Base-by-base conservation (phyloP, 2,888 invertebrate genomes). In the Melieria picta region DNA sequence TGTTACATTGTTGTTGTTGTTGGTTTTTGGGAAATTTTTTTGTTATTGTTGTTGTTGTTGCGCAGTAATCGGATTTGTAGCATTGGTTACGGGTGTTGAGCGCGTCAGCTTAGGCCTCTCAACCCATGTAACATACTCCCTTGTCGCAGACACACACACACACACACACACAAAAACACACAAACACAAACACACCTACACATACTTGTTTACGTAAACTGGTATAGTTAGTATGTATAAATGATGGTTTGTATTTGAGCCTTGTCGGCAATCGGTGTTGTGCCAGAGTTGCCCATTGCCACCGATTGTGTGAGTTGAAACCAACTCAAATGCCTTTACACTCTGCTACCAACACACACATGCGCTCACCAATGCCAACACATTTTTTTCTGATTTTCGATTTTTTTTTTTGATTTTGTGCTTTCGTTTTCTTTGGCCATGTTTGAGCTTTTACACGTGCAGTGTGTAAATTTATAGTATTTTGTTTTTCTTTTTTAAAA, bases 31-130 rank as follows among this genome's bases (percentile, higher is more conserved):
- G 30, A 30, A 30, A 30, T 3, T 30, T 48, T 50, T 48, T 30
- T 57, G 58, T 46, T 63, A 47, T 13, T 58, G 60, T 66, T 48
- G 57, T 58, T 66, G 58, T 66, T 56, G 58, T 62, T 69, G 68
- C 30, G 16, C 45, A 58, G 46, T 69, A 69, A 69, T 69, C 68
- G 61, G 68, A 69, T 69, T 69, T 69, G 68, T 62, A 62, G 61
- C 68, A 61, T 61, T 62, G 61, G 62, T 45, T 56, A 61, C 61
- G 55, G 30, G 55, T 69, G 66, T 56, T 57, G 66, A 30, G 30
- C 30, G 30, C 30, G 30, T 30, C 30, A 30, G 30, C 30, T 30
- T 30, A 30, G 30, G 30, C 2, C 3, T 3, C 30, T 30, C 30
- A 30, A 30, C 30, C 3, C 30, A 30, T 30, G 30, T 30, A 30